Base-by-base conservation (phyloP, 2,888 invertebrate genomes). In the Chrysomela aeneicollis region DNA sequence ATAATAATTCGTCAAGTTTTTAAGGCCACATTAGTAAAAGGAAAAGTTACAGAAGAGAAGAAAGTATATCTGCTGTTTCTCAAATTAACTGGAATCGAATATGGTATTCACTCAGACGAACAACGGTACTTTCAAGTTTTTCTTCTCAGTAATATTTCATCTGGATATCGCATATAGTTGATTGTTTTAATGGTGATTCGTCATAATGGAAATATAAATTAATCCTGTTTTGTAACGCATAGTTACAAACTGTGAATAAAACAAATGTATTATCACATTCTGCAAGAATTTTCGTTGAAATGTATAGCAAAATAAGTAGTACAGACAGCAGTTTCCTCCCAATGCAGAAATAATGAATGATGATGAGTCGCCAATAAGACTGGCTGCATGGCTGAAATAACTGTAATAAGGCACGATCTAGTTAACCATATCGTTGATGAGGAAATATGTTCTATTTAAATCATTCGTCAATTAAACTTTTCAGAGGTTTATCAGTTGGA, bases 371-470 rank as follows among this genome's bases (percentile, higher is more conserved):
- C 52, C 64, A 30, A 55, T 32, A 26, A 57, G 60, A 54, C 57
- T 57, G 51, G 26, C 46, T 32, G 37, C n/a, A n/a, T n/a, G 26
- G 26, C 26, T 26, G 26, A 1, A 49, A 60, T 57, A 64, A 64
- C 64, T 52, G 64, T 64, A 57, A 37, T 57, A 55, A 50, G 17
- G 42, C 50, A 62, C 55, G 51, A 58, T 53, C 42, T 46, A 63
- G 53, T 63, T 63, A 53, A 35, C 47, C 17, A 47, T 42, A 42
- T 15, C 4, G 12, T 42, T 15, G 15, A 42, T 42, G 42, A 15
- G 42, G 15, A 42, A 42, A 42, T 26, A 26, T 5, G 26, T 26
- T 6, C 26, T 26, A 26, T 26, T 26, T 26, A 26, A 26, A 26
- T 26, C 26, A 26, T 26, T 26, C 26, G 26, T 26, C 6, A 26